A percentile compares a stretch with the other conserved stretches of the same genome.
phyloP scores from a whole-genome alignment of 2,888 invertebrate species.

The Drosophila nigricruria region DNA sequence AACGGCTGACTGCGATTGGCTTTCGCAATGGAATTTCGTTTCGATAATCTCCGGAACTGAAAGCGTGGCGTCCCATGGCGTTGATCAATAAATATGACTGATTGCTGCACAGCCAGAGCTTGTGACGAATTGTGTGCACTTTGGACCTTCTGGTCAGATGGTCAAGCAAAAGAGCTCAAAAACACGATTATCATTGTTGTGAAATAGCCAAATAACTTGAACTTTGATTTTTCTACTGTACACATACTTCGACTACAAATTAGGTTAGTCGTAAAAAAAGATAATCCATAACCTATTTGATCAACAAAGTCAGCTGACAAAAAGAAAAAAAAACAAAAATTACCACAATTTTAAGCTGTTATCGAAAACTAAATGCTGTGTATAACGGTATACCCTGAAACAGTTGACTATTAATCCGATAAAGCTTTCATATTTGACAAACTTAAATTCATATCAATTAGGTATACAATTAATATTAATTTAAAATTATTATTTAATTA shows the following conservation, averaged over 20 bases:
- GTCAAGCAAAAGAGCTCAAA: not conserved
- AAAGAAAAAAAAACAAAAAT: not conserved
- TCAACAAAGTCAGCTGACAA: not conserved
- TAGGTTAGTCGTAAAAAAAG: not conserved
- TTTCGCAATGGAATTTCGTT: slow-evolving; percentile 17
- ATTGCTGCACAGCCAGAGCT: slow-evolving; percentile 31
- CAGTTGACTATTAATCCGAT: not conserved
- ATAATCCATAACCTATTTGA: not conserved
- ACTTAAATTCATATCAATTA: slow-evolving; percentile 9
- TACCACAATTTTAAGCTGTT: not conserved
- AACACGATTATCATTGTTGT: slow-evolving; percentile 25
- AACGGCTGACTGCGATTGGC: slow-evolving; percentile 54
- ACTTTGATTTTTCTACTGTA: not conserved
- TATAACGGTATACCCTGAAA: not conserved
- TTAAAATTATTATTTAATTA: not conserved
- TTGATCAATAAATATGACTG: slow-evolving; percentile 54
- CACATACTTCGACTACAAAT: not conserved
- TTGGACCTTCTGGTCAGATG: slow-evolving; percentile 16
- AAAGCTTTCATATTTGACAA: slow-evolving; percentile 6
- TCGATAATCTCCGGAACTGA: slow-evolving; percentile 55
- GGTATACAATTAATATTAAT: not conserved
- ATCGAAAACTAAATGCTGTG: not conserved
- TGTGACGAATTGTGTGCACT: slow-evolving; percentile 22
- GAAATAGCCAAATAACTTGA: slow-evolving; percentile 29
- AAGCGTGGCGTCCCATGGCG: slow-evolving; percentile 5